Evolutionary conservation across 2,888 invertebrate genomes (phyloP).

Genomic region (Dichetophora obliterata): DNA sequence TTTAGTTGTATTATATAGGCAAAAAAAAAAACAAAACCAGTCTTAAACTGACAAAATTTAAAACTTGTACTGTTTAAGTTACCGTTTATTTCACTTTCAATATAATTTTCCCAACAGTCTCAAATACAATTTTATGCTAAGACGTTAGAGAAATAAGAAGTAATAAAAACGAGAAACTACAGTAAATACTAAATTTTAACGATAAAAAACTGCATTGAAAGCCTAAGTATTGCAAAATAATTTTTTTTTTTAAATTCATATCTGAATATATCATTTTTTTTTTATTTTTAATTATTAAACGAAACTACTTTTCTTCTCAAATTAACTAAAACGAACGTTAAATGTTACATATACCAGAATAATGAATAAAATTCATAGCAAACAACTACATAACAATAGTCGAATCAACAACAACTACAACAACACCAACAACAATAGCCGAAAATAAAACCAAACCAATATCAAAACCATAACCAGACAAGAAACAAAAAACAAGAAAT

Average conservation of each 20-base stretch:
- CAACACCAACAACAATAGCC: slow-evolving; percentile 45
- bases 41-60: too few relatives aligned
- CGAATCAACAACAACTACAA: slow-evolving; percentile 42
- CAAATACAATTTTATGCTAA: not conserved
- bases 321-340: slow-evolving; percentile 10
- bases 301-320: slow-evolving; percentile 19
- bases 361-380: slow-evolving; percentile 30
- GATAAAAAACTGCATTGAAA: not conserved
- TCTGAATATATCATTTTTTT: not conserved
- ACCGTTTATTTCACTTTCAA: not conserved
- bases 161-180: slow-evolving; percentile 38
- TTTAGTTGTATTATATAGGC: not conserved
- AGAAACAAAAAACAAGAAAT: slow-evolving; percentile 34
- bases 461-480: slow-evolving; percentile 35
- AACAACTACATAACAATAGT: slow-evolving; percentile 41
- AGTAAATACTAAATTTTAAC: not conserved
- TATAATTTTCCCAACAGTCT: not conserved
- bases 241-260: not conserved
- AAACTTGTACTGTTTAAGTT: too few relatives aligned
- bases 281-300: slow-evolving; percentile 5
- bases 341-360: slow-evolving; percentile 30
- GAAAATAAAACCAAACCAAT: slow-evolving; percentile 36
- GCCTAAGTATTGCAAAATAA: not conserved
- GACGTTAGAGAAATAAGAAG: not conserved
- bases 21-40: not conserved